Evolutionary conservation across 92 coral and sea anemone genomes (phyloP), one percentile per base, ranked within the genome.

Genomic region (Plumapathes pennacea): DNA sequence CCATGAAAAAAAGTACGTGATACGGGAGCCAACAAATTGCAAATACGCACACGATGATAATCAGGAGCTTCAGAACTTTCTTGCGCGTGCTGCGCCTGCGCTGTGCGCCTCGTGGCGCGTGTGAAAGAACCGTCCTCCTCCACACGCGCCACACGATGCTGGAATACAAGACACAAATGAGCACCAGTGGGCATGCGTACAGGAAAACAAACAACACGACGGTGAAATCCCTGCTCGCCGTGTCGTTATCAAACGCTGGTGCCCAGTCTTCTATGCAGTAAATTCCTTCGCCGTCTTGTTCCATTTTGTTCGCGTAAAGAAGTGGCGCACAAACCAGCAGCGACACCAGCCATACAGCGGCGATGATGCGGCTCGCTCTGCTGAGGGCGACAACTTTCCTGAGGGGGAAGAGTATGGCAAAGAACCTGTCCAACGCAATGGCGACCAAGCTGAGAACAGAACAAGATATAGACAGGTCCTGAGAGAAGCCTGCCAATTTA

Each of bases 361-460:
- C 60, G 25, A 77, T 77, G 32, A 77, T 54, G 12, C 66, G 51
- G 56, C 74, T 57, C 36, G 54, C 50, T 21, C 59, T 72, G 0
- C 70, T 46, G 9, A 60, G 72, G 25, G 53, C 63, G 0, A 77
- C 38, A 37, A 38, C 44, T n/a, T 57, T 57, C 54, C 69, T 69
- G 42, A 67, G 60, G 1, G 84, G 84, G 24, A 69, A 77, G 24
- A 58, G 29, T 10, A 77, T 64, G 1, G 84, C 84, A 22, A 48
- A 60, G 38, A 50, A 77, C 19, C 84, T 62, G 25, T 77, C 84
- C 9, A 77, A 59, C 11, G 84, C 84, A 32, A 77, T 77, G 5
- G 67, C 57, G 10, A 65, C 84, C 60, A 77, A 27, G 23, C 77
- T 77, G 0, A 77, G 67, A 9, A 77, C 73, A 14, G 84, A 77